Percentiles rank a stretch among this genome's conserved stretches.
These are phyloP conservation scores for Danio jaintianensis DNA, from an alignment of 2,797 vertebrate species.

Conservation along the genomic window DNA sequence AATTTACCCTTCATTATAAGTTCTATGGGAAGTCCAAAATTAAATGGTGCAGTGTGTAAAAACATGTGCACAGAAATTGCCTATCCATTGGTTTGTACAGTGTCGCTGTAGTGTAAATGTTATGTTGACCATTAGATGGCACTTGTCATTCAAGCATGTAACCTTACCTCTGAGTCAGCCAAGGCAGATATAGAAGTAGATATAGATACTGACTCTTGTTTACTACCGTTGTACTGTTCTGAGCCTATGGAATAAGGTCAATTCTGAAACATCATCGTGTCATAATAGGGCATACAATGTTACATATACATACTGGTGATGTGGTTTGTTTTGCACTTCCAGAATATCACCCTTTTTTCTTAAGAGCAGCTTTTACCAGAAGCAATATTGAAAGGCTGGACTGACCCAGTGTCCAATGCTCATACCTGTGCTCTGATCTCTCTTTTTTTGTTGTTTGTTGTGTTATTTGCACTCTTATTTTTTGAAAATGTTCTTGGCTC, in stretches of 20 bases:
- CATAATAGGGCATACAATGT: not conserved
- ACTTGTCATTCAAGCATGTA: not conserved
- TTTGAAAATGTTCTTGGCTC: slow-evolving; percentile 20
- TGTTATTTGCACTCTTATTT: not conserved
- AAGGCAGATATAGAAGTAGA: slow-evolving; percentile 22
- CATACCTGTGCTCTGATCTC: not conserved
- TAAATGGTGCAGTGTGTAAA: not conserved
- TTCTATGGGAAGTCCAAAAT: not conserved
- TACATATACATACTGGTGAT: not conserved
- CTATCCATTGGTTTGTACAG: not conserved
- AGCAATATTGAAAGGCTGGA: not conserved
- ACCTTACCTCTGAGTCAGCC: slow-evolving; percentile 8
- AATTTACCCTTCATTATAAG: not conserved
- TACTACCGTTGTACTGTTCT: not conserved
- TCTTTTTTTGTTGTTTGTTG: not conserved
- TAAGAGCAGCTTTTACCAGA: not conserved
- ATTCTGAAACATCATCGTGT: not conserved
- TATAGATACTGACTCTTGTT: slow-evolving; percentile 13
- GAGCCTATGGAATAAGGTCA: not conserved
- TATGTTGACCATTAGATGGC: slow-evolving; percentile 17
- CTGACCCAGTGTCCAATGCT: not conserved
- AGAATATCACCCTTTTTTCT: not conserved
- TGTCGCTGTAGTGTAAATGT: not conserved
- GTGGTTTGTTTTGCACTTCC: not conserved
- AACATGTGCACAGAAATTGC: not conserved